Conservation (phyloP, 35 echinoderm and acorn worm genomes). For the Amphiura filiformis region DNA sequence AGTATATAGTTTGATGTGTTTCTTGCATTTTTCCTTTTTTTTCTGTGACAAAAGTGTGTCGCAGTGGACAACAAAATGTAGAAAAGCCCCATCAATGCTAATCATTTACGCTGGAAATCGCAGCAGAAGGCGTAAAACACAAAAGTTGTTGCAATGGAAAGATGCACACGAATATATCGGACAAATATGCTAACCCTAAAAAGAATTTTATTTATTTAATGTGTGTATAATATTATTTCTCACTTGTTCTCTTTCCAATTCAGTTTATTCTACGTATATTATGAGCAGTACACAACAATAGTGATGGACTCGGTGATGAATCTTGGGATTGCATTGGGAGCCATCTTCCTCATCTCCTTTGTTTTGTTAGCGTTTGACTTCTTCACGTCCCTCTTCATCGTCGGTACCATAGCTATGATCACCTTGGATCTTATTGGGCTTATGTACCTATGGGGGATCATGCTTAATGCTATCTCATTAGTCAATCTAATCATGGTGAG, state of each 20-base stretch:
- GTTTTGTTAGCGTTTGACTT: slow-evolving; percentile 81
- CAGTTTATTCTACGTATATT: slow-evolving; percentile 88
- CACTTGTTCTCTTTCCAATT: slow-evolving; percentile 8
- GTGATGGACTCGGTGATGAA: slow-evolving; percentile 51
- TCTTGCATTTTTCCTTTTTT: no score
- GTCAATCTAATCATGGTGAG: slow-evolving; percentile 99
- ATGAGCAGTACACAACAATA: slow-evolving; percentile 89
- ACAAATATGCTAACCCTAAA: no score
- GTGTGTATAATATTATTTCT: no score
- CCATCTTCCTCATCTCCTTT: slow-evolving; percentile 80
- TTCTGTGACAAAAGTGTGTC: no score
- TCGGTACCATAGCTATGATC: slow-evolving; percentile 83
- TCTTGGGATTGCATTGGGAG: slow-evolving; percentile 55
- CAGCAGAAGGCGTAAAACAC: no score
- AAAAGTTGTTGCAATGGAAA: no score
- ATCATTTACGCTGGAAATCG: no score
- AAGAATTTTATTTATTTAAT: no score
- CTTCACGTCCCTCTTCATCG: slow-evolving; percentile 65
- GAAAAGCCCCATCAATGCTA: no score
- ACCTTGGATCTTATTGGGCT: slow-evolving; percentile 74
- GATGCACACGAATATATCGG: no score
- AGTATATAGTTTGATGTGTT: no score
- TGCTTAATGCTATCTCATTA: slow-evolving; percentile 86
- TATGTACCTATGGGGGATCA: slow-evolving; percentile 87
- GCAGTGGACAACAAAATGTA: no score